A percentile compares a stretch with the other conserved stretches of the same genome.
These are phyloP conservation scores for Symphodus melops DNA, from an alignment of 2,113 vertebrate genomes.

Conservation along the genomic window DNA sequence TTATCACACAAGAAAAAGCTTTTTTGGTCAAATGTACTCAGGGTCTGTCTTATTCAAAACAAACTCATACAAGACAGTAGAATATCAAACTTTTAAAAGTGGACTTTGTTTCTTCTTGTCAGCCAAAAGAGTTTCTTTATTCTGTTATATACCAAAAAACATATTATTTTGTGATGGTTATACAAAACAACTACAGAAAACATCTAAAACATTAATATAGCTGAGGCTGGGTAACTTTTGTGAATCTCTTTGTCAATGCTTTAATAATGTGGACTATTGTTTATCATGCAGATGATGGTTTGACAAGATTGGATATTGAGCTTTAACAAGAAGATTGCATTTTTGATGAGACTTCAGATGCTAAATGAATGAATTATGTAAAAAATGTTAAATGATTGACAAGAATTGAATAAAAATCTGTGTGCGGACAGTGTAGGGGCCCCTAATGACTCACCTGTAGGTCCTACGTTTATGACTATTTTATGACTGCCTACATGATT, in stretches of 20 bases:
- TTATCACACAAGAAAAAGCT: no score
- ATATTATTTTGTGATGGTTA: no score
- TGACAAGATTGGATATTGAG: conserved; percentile 25
- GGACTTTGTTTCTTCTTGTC: background rate
- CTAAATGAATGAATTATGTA: conserved; percentile 54
- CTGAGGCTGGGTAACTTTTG: conserved; percentile 12
- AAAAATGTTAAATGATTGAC: conserved; percentile 11
- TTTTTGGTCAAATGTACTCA: no score
- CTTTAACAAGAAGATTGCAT: conserved; percentile 57
- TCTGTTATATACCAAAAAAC: background rate
- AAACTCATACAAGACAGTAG: no score
- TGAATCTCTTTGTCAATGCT: background rate
- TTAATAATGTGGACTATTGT: conserved; percentile 9
- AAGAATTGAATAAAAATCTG: conserved; percentile 31
- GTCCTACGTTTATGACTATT: conserved; percentile 11
- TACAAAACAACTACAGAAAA: no score
- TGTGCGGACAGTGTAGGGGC: conserved; percentile 20
- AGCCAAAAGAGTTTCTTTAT: no score
- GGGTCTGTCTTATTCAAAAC: no score
- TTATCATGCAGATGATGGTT: conserved; percentile 32
- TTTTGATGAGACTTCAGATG: conserved; percentile 59
- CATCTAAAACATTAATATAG: background rate
- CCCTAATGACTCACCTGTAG: conserved; percentile 31
- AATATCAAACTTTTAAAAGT: no score
- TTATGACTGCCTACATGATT: conserved; percentile 1